Evolutionary conservation across 23 tunicate species (phyloP).

Genomic region (Aplidium turbinatum): DNA sequence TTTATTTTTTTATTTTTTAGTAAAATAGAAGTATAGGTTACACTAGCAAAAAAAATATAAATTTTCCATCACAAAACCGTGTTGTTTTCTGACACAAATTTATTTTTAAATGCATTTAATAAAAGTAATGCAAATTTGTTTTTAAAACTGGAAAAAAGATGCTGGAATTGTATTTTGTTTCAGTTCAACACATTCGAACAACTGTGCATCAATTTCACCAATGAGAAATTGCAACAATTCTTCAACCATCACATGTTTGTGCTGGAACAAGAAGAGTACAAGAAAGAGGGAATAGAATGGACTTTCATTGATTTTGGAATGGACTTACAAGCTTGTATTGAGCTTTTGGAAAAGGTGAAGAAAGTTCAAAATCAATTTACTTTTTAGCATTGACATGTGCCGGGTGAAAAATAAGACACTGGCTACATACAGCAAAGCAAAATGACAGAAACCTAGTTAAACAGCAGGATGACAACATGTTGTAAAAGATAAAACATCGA

Average conservation of each 20-base stretch:
- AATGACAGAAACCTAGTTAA: too few species aligned
- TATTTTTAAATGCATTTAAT: background rate
- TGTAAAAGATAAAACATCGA: too few species aligned
- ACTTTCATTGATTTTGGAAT: constrained; percentile 94
- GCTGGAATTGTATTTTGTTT: background rate
- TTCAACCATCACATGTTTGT: constrained; percentile 99
- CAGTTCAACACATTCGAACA: constrained; percentile 98
- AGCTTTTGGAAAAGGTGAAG: constrained; percentile 87
- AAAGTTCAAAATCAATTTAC: too few species aligned
- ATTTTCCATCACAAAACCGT: background rate
- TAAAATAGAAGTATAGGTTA: too few species aligned
- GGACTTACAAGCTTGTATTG: constrained; percentile 91
- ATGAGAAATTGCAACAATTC: constrained; percentile 98
- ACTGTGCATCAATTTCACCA: constrained; percentile 99
- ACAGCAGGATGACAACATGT: too few species aligned
- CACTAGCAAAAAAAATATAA: background rate
- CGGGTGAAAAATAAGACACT: too few species aligned
- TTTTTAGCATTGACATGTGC: too few species aligned
- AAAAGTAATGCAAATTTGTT: background rate
- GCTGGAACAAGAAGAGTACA: constrained; percentile 98
- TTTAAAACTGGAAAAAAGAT: background rate
- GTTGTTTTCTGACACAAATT: background rate
- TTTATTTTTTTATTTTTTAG: too few species aligned
- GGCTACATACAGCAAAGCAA: too few species aligned
- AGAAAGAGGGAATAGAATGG: constrained; percentile 97